These are phyloP conservation scores for Huso huso DNA, from an alignment of 2,797 vertebrate species.

Conservation along the genomic window DNA sequence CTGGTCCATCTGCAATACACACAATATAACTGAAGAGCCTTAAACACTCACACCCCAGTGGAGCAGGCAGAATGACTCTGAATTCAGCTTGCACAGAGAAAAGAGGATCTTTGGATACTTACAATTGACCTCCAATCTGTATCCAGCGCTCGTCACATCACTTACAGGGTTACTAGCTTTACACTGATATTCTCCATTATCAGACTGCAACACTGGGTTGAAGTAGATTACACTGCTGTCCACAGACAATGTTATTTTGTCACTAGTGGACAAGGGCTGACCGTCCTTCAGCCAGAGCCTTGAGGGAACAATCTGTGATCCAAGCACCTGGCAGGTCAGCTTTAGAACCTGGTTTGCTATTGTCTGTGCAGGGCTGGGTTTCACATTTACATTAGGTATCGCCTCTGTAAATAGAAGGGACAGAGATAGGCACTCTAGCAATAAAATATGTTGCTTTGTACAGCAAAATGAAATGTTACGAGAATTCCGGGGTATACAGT, in stretches of 20 bases:
- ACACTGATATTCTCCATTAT: constrained; percentile 45
- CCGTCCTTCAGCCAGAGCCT: constrained; percentile 39
- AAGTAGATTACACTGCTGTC: constrained; percentile 33
- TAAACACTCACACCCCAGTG: background rate
- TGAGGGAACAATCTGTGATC: background rate
- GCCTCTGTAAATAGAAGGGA: too few relatives aligned
- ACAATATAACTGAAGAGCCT: background rate
- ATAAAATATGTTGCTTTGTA: too few relatives aligned
- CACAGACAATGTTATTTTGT: constrained; percentile 1
- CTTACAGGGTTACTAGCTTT: constrained; percentile 26
- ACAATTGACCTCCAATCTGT: constrained; percentile 46
- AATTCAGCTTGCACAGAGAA: background rate
- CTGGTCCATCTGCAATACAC: constrained; percentile 49
- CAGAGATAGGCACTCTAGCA: too few relatives aligned
- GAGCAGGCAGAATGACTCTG: constrained; percentile 2
- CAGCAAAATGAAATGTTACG: too few relatives aligned
- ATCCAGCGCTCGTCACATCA: constrained; percentile 10
- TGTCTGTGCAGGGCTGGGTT: too few relatives aligned
- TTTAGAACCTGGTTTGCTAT: too few relatives aligned
- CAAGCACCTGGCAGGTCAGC: too few relatives aligned
- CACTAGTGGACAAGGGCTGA: background rate
- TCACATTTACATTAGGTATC: too few relatives aligned
- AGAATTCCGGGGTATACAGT: too few relatives aligned
- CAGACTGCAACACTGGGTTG: constrained; percentile 33
- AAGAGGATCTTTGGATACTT: constrained; percentile 27